A percentile compares a stretch with the other conserved stretches of the same genome.
Evolutionary conservation across 2,113 vertebrate genomes (phyloP).

Genomic region (Hydropotes inermis): DNA sequence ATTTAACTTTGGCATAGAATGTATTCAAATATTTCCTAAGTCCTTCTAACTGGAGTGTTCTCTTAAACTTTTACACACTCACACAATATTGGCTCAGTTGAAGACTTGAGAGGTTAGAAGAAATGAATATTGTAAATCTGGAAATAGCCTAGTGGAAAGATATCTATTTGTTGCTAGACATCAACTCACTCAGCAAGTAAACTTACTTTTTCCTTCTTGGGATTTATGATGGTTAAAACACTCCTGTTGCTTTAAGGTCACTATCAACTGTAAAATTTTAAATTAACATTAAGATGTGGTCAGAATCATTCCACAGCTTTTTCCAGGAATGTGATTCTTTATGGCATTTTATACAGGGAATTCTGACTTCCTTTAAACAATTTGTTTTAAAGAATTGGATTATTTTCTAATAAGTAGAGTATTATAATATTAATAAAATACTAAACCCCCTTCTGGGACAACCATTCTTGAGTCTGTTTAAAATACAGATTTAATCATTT

Average conservation of each 20-base stretch:
- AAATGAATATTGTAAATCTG: conserved; percentile 37
- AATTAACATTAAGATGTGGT: neutral
- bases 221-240: conserved; percentile 15
- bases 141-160: neutral
- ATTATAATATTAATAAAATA: neutral
- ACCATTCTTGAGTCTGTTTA: neutral
- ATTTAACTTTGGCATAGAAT: neutral
- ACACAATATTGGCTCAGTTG: neutral
- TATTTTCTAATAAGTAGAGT: neutral
- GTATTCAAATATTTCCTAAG: neutral
- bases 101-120: neutral
- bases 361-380: neutral
- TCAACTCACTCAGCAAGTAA: conserved; percentile 5
- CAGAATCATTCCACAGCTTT: neutral
- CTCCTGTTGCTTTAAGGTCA: neutral
- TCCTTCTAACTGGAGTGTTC: neutral
- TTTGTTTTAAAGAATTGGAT: neutral
- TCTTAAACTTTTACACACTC: neutral
- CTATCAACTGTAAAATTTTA: neutral
- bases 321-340: neutral
- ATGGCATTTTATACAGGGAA: neutral
- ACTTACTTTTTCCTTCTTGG: neutral
- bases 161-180: neutral
- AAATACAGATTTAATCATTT: neutral
- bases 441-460: neutral